Evolutionary conservation across 2,797 vertebrate genomes (phyloP).

Genomic region (Gallirallus australis): DNA sequence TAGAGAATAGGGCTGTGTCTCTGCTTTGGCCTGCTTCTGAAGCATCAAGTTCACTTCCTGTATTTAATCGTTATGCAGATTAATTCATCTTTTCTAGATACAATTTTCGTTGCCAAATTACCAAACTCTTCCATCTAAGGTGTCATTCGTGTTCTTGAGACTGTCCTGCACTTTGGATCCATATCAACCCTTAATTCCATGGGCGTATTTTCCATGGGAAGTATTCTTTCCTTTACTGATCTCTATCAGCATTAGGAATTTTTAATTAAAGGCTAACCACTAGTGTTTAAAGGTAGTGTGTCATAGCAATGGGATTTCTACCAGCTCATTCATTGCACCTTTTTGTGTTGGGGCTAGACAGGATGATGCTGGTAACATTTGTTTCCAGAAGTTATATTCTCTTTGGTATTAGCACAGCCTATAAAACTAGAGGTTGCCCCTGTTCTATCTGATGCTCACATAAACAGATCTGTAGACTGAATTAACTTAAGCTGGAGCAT

Average conservation of each 20-base stretch:
- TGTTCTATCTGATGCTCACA: neutral
- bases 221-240: neutral
- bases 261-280: neutral
- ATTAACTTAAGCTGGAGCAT: neutral
- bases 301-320: neutral
- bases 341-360: neutral
- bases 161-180: neutral
- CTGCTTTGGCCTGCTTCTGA: neutral
- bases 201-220: neutral
- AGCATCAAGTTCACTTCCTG: neutral
- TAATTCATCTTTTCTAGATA: neutral
- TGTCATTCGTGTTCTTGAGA: neutral
- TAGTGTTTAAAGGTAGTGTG: neutral
- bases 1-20: neutral
- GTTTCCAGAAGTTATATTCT: neutral
- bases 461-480: conserved; percentile 8
- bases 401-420: neutral
- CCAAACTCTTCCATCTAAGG: neutral
- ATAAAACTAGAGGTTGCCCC: neutral
- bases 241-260: neutral
- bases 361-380: neutral
- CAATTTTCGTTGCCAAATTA: neutral
- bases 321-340: neutral
- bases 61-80: conserved; percentile 10
- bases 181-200: neutral